Evolutionary conservation across 2,888 invertebrate genomes (phyloP).

Genomic region (Microplitis manilae): DNA sequence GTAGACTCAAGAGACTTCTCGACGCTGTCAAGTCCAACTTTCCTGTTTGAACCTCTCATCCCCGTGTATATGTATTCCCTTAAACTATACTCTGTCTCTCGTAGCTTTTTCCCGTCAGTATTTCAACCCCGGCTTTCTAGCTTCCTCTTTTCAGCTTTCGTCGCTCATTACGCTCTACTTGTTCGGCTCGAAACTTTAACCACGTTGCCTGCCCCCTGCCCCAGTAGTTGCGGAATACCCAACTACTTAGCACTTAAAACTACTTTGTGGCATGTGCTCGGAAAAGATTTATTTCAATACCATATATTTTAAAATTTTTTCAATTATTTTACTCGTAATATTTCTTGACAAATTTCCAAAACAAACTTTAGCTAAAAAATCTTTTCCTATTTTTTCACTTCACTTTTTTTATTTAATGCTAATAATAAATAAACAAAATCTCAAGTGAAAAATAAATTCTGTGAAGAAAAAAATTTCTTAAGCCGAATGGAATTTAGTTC

Average conservation of each 20-base stretch:
- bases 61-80: slow-evolving; percentile 20
- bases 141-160: slow-evolving; percentile 26
- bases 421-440: not conserved
- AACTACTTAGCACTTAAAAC: slow-evolving; percentile 18
- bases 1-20: slow-evolving; percentile 42
- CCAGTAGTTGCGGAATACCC: not conserved
- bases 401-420: not conserved
- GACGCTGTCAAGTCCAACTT: slow-evolving; percentile 30
- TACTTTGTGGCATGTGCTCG: not conserved
- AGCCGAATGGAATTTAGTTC: not conserved
- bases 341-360: not conserved
- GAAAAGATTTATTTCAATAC: slow-evolving; percentile 17
- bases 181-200: slow-evolving; percentile 36
- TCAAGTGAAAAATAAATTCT: not conserved
- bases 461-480: not conserved
- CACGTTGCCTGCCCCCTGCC: slow-evolving; percentile 3
- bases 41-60: slow-evolving; percentile 20
- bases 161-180: slow-evolving; percentile 44
- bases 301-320: slow-evolving; percentile 6
- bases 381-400: not conserved
- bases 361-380: not conserved
- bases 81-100: slow-evolving; percentile 14
- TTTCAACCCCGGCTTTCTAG: not conserved
- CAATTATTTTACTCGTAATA: slow-evolving; percentile 3
- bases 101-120: slow-evolving; percentile 2